Evolutionary conservation across 2,888 invertebrate genomes (phyloP), one percentile per base, ranked within the genome.

Genomic region (Myopa testacea): DNA sequence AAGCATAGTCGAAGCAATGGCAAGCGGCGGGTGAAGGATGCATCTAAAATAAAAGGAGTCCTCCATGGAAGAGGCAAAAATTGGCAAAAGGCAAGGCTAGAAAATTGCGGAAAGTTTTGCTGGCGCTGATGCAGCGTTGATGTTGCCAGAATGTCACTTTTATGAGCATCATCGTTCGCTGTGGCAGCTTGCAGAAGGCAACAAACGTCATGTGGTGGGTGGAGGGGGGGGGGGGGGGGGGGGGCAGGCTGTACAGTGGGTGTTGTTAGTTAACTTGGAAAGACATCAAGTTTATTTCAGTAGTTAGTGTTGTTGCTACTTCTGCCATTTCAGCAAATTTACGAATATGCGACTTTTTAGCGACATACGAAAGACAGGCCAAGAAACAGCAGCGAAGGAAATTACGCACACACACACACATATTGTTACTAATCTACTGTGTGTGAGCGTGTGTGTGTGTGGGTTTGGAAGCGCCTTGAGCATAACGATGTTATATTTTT

Each of bases 241-340:
- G 0, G 2, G 40, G 4, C 10, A 50, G 34, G 67, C 40, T 26
- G 10, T 12, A 14, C 34, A 16, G 71, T 71, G 72, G 72, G 72
- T 72, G 72, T 38, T 58, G 72, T 72, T 72, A 72, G 72, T 72
- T 72, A 72, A 72, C 62, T 72, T 45, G 19, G 72, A 72, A 62
- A 72, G 40, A 62, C 72, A 72, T 72, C 72, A 60, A 72, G 72
- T 72, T 72, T 62, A 72, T 72, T 62, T 62, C 62, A 72, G 60
- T 26, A 34, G 62, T 45, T 72, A 45, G 12, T 10, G 72, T 26
- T 72, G 60, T 60, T 37, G 34, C 37, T 45, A 8, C 72, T 62
- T 60, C 72, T 72, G 72, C 72, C 62, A 62, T 62, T 72, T 72
- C 72, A 72, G 60, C 72, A 62, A 60, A 72, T 72, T 72, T 72